A percentile compares a stretch with the other conserved stretches of the same genome.
These are phyloP conservation scores for Hirtodrosophila alboralis DNA, from an alignment of 2,888 invertebrate genomes.

Conservation along the genomic window DNA sequence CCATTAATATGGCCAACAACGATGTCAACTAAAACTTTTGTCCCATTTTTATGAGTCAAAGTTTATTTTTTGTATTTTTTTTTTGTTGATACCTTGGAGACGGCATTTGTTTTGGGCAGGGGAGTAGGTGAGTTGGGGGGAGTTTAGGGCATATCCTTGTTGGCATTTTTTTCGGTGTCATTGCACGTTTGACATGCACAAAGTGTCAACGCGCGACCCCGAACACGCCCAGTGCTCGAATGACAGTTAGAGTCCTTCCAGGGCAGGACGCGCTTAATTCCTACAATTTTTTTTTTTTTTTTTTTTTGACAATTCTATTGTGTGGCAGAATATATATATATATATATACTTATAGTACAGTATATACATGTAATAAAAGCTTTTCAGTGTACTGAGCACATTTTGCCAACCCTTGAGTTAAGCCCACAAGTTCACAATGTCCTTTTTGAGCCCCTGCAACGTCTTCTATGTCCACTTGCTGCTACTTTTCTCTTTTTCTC, in stretches of 20 bases:
- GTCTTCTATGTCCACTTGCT: neutral
- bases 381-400: constrained; percentile 40
- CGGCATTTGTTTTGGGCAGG: constrained; percentile 15
- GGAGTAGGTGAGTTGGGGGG: too few species aligned
- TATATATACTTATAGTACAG: constrained; percentile 2
- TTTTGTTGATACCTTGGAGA: constrained; percentile 57
- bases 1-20: constrained; percentile 57
- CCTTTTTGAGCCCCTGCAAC: constrained; percentile 1
- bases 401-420: constrained; percentile 37
- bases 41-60: constrained; percentile 56
- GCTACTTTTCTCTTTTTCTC: neutral
- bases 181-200: constrained; percentile 68
- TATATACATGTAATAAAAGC: constrained; percentile 32
- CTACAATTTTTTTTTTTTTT: constrained; percentile 2
- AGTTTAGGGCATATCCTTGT: constrained; percentile 27
- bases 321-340: constrained; percentile 18
- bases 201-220: constrained; percentile 58
- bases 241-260: constrained; percentile 1
- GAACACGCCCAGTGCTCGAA: constrained; percentile 39
- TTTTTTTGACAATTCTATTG: constrained; percentile 48
- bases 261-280: constrained; percentile 6
- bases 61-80: constrained; percentile 22
- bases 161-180: constrained; percentile 55
- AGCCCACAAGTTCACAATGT: constrained; percentile 22
- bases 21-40: constrained; percentile 56